Conservation (phyloP, 2,797 vertebrate genomes). For the Cygnus olor region DNA sequence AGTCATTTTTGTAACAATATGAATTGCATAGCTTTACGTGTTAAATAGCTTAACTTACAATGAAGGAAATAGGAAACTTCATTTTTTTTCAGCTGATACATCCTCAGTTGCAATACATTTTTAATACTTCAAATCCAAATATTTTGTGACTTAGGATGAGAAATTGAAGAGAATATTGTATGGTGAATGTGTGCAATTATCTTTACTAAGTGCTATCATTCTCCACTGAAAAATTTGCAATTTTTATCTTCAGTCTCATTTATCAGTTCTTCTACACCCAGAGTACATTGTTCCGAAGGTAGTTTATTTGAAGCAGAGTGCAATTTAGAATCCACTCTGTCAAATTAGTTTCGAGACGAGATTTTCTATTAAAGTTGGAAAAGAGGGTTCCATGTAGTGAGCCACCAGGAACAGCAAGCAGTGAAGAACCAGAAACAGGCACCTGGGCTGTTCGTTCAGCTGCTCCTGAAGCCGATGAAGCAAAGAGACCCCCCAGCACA, state of each 20-base stretch:
- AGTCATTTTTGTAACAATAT: accelerated
- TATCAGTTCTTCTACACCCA: neutral
- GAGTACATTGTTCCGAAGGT: neutral
- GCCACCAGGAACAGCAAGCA: accelerated
- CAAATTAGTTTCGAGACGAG: neutral
- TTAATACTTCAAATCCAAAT: slow-evolving; percentile 15
- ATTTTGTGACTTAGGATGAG: neutral
- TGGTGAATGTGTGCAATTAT: neutral
- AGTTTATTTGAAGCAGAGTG: slow-evolving; percentile 3
- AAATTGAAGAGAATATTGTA: too few relatives aligned
- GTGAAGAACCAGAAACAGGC: neutral
- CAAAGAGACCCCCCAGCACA: accelerated
- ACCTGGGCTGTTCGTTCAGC: neutral
- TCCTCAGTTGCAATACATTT: neutral
- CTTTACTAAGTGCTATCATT: neutral
- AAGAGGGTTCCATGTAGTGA: neutral
- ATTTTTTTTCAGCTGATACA: neutral
- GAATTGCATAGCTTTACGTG: neutral
- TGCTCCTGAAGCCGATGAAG: neutral
- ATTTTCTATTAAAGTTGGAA: neutral
- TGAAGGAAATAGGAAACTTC: neutral
- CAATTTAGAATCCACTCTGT: neutral
- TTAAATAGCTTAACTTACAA: neutral
- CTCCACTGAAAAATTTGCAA: neutral
- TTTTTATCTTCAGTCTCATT: slow-evolving; percentile 11